A percentile compares a stretch with the other conserved stretches of the same genome.
These are phyloP conservation scores for Frieseomelitta varia DNA, from an alignment of 1,140 invertebrate species.

Conservation along the genomic window DNA sequence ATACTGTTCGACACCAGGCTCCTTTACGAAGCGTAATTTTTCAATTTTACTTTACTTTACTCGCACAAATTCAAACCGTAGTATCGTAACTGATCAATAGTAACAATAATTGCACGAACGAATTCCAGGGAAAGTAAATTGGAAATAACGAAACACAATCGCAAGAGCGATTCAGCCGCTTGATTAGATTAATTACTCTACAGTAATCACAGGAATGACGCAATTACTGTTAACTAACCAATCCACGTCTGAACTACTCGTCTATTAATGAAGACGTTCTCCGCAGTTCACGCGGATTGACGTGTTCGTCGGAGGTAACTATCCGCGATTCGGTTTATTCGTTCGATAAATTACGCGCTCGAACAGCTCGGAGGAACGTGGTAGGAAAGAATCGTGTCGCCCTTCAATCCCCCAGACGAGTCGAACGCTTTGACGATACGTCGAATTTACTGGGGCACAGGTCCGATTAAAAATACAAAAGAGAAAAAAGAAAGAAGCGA, in stretches of 20 bases:
- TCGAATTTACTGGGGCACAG: not conserved
- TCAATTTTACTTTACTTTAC: not conserved
- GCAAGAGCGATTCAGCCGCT: not conserved
- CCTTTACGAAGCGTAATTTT: not conserved
- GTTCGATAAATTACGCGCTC: conserved; percentile 9
- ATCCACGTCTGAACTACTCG: not conserved
- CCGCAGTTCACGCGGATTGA: not conserved
- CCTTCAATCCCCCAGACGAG: not conserved
- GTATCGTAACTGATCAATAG: not conserved
- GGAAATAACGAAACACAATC: not conserved
- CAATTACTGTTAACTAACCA: not conserved
- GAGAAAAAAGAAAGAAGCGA: not conserved
- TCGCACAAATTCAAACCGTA: not conserved
- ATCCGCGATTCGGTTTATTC: not conserved
- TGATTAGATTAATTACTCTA: not conserved
- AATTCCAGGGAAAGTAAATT: not conserved
- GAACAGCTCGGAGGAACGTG: not conserved
- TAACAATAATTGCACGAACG: not conserved
- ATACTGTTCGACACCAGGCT: not conserved
- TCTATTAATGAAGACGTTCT: not conserved
- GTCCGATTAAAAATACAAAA: conserved; percentile 14
- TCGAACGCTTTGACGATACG: conserved; percentile 6
- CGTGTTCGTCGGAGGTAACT: not conserved
- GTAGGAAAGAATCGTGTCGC: not conserved
- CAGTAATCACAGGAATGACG: not conserved